Evolutionary conservation across 1,140 invertebrate genomes (phyloP), one percentile per base, ranked within the genome.

Genomic region (Colletes latitarsis): DNA sequence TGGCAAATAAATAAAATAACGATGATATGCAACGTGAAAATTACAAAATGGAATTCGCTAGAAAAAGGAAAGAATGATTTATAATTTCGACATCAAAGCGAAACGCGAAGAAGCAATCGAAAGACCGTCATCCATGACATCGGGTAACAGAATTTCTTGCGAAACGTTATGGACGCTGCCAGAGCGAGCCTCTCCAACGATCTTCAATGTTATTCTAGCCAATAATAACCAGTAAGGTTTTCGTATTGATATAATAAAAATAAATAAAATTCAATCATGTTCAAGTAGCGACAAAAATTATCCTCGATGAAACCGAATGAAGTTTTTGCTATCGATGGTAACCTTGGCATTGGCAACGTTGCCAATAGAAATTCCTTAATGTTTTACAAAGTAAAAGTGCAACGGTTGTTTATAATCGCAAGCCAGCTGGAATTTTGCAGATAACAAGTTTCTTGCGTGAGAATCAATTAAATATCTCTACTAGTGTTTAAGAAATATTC

Each of bases 121-220:
- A 30, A 21, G 19, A 60, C n/a, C 49, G 58, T 60, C 19, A 30
- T 62, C 19, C 41, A 8, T 52, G 57, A 49, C 43, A 62, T 0
- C 17, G 15, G 21, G 58, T 71, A 53, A 39, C 39, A 46, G 14
- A 46, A 46, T 66, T 53, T 21, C 12, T 67, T 76, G 41, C 63
- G 73, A 76, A 67, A 76, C 53, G 15, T 14, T 4, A 17, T 1
- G 60, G 30, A 39, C n/a, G 60, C 46, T 74, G 72, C 72, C 72
- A 30, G 30, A 74, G 9, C 15, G 30, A 60, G 19, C 30, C 6
- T 39, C 53, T 41, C 30, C 49, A 43, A 64, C 12, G 19, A 9
- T 19, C n/a, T 49, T 67, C n/a, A 49, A 21, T 15, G 10, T 14
- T 15, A 30, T 43, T 19, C 17, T 43, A 14, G 43, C n/a, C 64